phyloP scores from a whole-genome alignment of 2,797 vertebrate species.

The Chanos chanos region DNA sequence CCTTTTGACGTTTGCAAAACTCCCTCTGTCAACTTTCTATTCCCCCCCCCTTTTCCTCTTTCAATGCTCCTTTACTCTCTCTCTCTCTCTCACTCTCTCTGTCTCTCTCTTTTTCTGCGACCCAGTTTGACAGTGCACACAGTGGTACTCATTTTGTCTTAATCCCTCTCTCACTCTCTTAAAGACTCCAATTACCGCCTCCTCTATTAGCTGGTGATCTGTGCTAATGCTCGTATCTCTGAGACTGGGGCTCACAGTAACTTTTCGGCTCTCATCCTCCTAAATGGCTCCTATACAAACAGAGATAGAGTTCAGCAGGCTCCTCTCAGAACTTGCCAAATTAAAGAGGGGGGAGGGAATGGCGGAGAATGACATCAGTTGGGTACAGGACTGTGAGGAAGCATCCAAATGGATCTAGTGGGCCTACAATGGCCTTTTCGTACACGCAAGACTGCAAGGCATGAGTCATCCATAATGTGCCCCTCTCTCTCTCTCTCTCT shows the following conservation, averaged over 20 bases:
- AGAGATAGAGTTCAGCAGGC: slow-evolving; percentile 4
- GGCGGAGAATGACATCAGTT: slow-evolving; percentile 1
- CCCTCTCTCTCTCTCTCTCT: no score
- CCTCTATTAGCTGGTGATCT: slow-evolving; percentile 69
- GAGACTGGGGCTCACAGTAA: slow-evolving; percentile 60
- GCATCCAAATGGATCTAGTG: no score
- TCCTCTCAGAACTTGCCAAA: not conserved
- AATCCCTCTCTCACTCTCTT: slow-evolving; percentile 69
- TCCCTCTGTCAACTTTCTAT: not conserved
- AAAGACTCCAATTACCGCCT: slow-evolving; percentile 77
- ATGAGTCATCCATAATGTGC: no score
- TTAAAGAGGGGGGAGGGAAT: slow-evolving; percentile 8
- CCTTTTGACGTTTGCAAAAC: no score
- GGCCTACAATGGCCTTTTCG: no score
- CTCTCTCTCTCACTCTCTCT: slow-evolving; percentile 20
- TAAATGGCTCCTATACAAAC: slow-evolving; percentile 15
- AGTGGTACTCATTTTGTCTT: slow-evolving; percentile 61
- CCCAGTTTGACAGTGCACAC: slow-evolving; percentile 52
- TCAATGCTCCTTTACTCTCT: not conserved
- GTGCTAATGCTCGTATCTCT: slow-evolving; percentile 72
- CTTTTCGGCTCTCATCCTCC: slow-evolving; percentile 32
- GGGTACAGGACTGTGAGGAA: no score
- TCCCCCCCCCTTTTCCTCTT: not conserved
- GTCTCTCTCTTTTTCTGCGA: slow-evolving; percentile 39
- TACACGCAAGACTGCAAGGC: no score